A percentile compares a stretch with the other conserved stretches of the same genome.
Evolutionary conservation across 2,888 invertebrate genomes (phyloP).

Genomic region (Hemistola chrysoprasaria): DNA sequence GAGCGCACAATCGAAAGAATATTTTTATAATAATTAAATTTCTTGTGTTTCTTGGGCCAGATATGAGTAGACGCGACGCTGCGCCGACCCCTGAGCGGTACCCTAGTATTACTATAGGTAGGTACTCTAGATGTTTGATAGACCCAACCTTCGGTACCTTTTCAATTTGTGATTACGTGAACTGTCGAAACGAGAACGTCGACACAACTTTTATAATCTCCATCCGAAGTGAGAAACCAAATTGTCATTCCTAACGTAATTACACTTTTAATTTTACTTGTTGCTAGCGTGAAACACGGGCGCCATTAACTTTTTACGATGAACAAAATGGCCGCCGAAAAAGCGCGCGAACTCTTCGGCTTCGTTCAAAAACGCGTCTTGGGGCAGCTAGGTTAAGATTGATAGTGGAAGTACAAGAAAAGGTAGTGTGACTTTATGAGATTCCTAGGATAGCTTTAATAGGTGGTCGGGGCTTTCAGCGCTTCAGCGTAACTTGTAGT

Average conservation of each 20-base stretch:
- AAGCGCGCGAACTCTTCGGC: constrained; percentile 39
- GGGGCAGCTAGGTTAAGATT: constrained; percentile 35
- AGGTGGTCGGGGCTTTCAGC: constrained; percentile 58
- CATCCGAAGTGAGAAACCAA: constrained; percentile 27
- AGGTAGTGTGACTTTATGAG: constrained; percentile 48
- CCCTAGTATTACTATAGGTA: too few relatives aligned
- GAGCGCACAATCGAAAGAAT: too few relatives aligned
- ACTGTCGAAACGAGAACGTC: constrained; percentile 8
- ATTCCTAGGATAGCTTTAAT: constrained; percentile 74
- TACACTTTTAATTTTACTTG: constrained; percentile 73
- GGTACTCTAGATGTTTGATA: too few relatives aligned
- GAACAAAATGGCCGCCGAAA: constrained; percentile 68
- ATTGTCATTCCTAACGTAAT: constrained; percentile 51
- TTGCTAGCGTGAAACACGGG: constrained; percentile 63
- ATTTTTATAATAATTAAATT: too few relatives aligned
- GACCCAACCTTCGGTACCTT: too few relatives aligned
- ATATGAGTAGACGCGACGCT: too few relatives aligned
- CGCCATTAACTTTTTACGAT: constrained; percentile 75
- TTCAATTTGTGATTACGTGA: too few relatives aligned
- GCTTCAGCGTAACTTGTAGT: constrained; percentile 62
- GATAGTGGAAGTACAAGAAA: constrained; percentile 29
- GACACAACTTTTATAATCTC: constrained; percentile 20
- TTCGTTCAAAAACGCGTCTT: constrained; percentile 41
- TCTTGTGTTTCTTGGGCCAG: too few relatives aligned
- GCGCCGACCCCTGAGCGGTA: too few relatives aligned